Evolutionary conservation across 2,113 vertebrate species (phyloP), one percentile per base, ranked within the genome.

Genomic region (Malurus alboscapulatus): DNA sequence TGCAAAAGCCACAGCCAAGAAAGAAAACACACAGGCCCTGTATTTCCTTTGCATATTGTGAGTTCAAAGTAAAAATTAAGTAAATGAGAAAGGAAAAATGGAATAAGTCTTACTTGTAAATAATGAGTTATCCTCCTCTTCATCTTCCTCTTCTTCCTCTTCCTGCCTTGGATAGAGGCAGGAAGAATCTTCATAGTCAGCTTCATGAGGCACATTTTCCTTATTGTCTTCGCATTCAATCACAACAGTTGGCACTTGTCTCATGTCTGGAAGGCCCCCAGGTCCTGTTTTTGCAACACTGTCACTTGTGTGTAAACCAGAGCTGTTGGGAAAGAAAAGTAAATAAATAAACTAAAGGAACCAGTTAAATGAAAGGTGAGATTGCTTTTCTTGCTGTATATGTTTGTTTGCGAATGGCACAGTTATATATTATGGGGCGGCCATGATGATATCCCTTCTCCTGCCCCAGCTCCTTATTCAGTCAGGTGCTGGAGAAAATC

Each of bases 221-320:
- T 99, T 99, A 97, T 99, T 98, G 65, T 99, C 99, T 93, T 99
- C 99, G 14, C 98, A 99, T 97, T 99, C 99, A 77, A 99, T 98
- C 97, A 99, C 98, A 97, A 99, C 98, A 22, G 98, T 98, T 95
- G 99, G 99, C 96, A 99, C 98, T 98, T 99, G 98, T 97, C 99
- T 98, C 93, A 99, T 98, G 95, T 99, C 99, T 80, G 98, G 97
- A 94, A 98, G 98, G 78, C 97, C 93, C 92, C 98, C 97, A 92
- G 98, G 98, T 96, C 98, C 98, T 79, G 95, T 78, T 97, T 98
- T 98, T 45, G 97, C 93, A 88, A 98, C 94, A 50, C 93, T 94
- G 50, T 98, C 98, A 90, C 97, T 87, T 30, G 97, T 93, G 65
- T 99, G 99, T 97, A 99, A 96, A 88, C 98, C 98, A 87, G 99